phyloP scores from a whole-genome alignment of 2,888 invertebrate species.

The Morpho helenor region DNA sequence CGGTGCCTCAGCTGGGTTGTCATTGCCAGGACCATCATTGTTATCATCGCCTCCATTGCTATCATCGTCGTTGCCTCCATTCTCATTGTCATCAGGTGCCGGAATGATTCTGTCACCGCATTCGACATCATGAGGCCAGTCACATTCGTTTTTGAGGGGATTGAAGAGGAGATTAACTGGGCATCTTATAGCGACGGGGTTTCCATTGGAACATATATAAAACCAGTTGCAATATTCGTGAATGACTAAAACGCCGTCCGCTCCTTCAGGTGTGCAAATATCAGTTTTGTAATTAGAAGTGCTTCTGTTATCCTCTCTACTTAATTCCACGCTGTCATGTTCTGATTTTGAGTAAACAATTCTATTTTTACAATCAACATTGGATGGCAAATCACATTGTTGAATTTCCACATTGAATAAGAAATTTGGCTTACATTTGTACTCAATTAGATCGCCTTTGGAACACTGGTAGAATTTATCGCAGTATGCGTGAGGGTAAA shows the following conservation, averaged over 20 bases:
- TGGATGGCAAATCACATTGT: conserved; percentile 33
- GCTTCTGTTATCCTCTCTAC: conserved; percentile 24
- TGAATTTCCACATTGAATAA: conserved; percentile 29
- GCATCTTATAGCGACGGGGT: conserved; percentile 35
- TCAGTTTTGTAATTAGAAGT: conserved; percentile 34
- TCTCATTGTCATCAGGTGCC: conserved; percentile 9
- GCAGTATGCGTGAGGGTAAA: conserved; percentile 38
- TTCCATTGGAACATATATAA: conserved; percentile 38
- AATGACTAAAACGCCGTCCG: conserved; percentile 38
- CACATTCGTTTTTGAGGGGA: conserved; percentile 35
- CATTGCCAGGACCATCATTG: conserved; percentile 16
- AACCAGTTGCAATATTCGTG: conserved; percentile 42
- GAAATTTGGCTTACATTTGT: conserved; percentile 28
- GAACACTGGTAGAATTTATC: conserved; percentile 39
- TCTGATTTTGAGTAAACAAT: conserved; percentile 21
- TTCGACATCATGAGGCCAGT: conserved; percentile 41
- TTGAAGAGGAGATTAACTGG: conserved; percentile 37
- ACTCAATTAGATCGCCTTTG: conserved; percentile 36
- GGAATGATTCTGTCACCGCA: conserved; percentile 39
- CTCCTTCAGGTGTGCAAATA: conserved; percentile 35
- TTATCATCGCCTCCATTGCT: conserved; percentile 1
- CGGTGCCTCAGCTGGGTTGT: conserved; percentile 31
- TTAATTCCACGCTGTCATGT: conserved; percentile 11
- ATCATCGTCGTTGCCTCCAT: background rate
- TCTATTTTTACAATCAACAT: conserved; percentile 32